Evolutionary conservation across 2,797 vertebrate genomes (phyloP), one percentile per base, ranked within the genome.

Genomic region (Coranthus polyacanthus): DNA sequence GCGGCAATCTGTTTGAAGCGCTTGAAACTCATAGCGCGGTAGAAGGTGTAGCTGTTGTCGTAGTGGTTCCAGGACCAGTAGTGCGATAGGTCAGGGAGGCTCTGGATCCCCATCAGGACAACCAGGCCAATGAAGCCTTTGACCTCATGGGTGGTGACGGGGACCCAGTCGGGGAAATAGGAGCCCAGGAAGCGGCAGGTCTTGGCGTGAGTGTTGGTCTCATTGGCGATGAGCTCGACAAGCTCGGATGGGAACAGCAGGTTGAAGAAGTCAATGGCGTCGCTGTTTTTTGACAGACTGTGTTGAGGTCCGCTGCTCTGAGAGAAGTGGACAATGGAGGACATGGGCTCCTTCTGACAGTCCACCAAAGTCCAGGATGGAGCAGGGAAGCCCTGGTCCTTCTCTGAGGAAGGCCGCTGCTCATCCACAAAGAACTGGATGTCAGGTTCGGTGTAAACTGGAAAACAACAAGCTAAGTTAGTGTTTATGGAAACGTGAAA

Each of bases 211-310:
- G 73, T 60, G 10, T 95, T 95, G 74, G 94, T 95, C 79, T 94
- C 93, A 0, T 17, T 66, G 50, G 83, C 55, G 34, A 95, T 92
- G 11, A 93, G 84, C 10, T 93, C 79, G 2, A 94, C 22, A 0
- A 95, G 75, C 0, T 56, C 4, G 0, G 81, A 13, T 0, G 94
- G 94, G 61, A 94, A 95, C 12, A 95, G 56, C 54, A 94, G 71
- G 55, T 78, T 75, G 75, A 95, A 95, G 78, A 90, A 95, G 58
- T 95, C 94, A 0, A 94, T 84, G 58, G 93, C 93, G 20, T 95
- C 93, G 0, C 72, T 76, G 73, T 75, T 88, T 61, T 73, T 88
- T 32, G 79, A 24, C 47, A 92, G 83, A 38, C 1, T 49, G 62
- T 90, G 87, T 12, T 29, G 52, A 0, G 94, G 93, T 0, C 94